Base-by-base conservation (phyloP, 2,888 invertebrate species). In the Melinaea menophilus region DNA sequence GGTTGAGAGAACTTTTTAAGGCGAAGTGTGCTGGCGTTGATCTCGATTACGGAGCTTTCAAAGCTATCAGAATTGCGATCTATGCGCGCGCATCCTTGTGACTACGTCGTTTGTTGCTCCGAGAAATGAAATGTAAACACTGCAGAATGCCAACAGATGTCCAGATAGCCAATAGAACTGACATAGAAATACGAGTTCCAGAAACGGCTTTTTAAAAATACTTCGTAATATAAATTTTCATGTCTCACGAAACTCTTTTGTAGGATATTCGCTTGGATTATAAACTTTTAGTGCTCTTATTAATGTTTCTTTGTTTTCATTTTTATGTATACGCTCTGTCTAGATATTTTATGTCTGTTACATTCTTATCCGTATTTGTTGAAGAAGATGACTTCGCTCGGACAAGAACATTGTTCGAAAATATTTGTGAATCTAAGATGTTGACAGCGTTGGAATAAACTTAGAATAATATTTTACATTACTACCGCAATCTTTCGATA, bases 101-200 rank as follows among this genome's bases (percentile, higher is more conserved):
- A 74, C 74, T 75, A 79, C 74, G 71, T 69, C 84, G 86, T 84
- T 83, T 86, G 86, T 86, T 82, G 86, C 85, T 84, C 73, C 78
- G 80, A 86, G 88, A 88, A 85, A 90, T 90, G 90, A 89, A 90
- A 90, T 80, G 87, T 79, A 89, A 90, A 90, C 90, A 90, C 79
- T 79, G 81, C 77, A 80, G 77, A 79, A 81, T 80, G 82, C 85
- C 79, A 83, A 82, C 88, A 88, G 86, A 89, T 88, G 89, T 88
- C 88, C 90, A 88, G 89, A 88, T 90, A 89, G 88, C 86, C 89
- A 88, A 89, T 88, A 85, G 82, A 79, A 75, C 72, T 68, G 74
- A 72, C 76, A 73, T 37, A 62, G 82, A 79, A 69, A 76, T 68
- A 77, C 66, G 65, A 64, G 63, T 65, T 65, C 79, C 73, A 74